These are phyloP conservation scores for Prunella fulvescens DNA, from an alignment of 2,113 vertebrate species.

Conservation along the genomic window DNA sequence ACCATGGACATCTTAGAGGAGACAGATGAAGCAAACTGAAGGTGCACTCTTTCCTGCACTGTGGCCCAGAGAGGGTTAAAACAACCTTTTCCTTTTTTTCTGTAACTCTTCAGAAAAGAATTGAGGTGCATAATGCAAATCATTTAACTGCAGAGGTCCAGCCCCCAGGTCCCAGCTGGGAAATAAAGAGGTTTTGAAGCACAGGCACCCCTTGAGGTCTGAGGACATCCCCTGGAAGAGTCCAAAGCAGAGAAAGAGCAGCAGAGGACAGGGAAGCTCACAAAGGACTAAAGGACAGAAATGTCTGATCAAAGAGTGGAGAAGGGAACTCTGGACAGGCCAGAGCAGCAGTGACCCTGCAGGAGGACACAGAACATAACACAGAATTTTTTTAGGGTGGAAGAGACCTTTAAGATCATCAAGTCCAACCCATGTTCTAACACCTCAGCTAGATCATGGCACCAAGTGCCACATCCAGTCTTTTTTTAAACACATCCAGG, in stretches of 20 bases:
- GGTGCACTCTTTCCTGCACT: background rate
- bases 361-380: no score
- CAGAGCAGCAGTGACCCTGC: background rate
- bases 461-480: no score
- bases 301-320: no score
- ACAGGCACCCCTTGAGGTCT: background rate
- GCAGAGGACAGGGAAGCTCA: background rate
- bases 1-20: accelerated
- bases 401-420: no score
- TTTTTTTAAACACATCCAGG: no score
- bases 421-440: no score
- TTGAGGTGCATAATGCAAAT: background rate
- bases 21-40: background rate
- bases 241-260: background rate
- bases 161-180: no score
- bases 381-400: no score
- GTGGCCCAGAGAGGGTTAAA: background rate
- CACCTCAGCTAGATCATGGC: no score
- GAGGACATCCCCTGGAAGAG: background rate
- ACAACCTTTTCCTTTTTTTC: background rate
- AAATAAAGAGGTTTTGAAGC: background rate
- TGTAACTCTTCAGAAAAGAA: background rate
- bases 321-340: accelerated
- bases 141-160: background rate
- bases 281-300: background rate